Evolutionary conservation across 2,113 vertebrate species (phyloP).

Genomic region (Pachypanchax playfairii): DNA sequence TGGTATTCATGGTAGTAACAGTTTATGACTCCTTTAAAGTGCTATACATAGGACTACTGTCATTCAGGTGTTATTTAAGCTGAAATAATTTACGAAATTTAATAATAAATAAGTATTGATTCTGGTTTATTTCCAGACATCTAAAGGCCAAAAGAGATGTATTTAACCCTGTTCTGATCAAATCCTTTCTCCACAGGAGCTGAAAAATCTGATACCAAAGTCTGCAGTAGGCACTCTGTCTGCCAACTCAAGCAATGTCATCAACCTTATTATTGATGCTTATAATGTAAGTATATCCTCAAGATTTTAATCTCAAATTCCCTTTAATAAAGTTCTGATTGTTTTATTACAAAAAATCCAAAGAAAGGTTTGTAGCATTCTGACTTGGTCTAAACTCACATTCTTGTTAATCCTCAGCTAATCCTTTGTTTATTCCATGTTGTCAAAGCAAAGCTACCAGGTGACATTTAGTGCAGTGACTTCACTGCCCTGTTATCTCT

Average conservation of each 20-base stretch:
- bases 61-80: too few relatives aligned
- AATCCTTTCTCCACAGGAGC: conserved; percentile 79
- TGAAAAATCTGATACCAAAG: conserved; percentile 97
- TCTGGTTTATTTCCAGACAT: neutral
- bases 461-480: conserved; percentile 32
- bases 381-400: neutral
- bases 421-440: conserved; percentile 26
- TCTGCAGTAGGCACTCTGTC: conserved; percentile 96
- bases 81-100: too few relatives aligned
- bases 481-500: conserved; percentile 34
- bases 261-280: conserved; percentile 95
- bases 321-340: neutral
- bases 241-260: conserved; percentile 97
- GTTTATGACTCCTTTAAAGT: too few relatives aligned
- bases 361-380: neutral
- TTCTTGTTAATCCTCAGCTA: neutral
- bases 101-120: neutral
- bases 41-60: too few relatives aligned
- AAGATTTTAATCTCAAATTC: neutral
- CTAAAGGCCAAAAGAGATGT: too few relatives aligned
- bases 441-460: conserved; percentile 50
- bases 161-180: neutral
- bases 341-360: neutral
- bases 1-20: too few relatives aligned
- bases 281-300: conserved; percentile 90